Conservation (phyloP, 2,113 vertebrate genomes). For the Perca fluviatilis region DNA sequence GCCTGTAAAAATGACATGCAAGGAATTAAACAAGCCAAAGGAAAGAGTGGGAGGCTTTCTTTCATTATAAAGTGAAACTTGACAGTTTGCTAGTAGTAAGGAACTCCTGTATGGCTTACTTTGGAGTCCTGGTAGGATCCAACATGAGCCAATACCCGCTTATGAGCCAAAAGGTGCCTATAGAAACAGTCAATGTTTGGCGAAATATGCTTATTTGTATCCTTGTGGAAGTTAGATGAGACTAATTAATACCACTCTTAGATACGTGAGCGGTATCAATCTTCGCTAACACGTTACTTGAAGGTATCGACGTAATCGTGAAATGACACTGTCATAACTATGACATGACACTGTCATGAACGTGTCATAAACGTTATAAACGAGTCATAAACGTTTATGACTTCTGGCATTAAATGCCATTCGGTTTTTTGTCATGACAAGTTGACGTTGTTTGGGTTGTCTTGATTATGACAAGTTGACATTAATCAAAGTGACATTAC, state of each 20-base stretch:
- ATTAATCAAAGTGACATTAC: no score
- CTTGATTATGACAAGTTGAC: no score
- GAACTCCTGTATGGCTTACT: background rate
- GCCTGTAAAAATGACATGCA: background rate
- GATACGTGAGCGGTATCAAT: background rate
- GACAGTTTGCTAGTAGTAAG: no score
- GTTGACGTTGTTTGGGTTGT: no score
- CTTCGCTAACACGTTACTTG: no score
- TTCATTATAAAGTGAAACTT: background rate
- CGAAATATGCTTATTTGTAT: background rate
- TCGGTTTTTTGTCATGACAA: no score
- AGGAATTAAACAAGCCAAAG: background rate
- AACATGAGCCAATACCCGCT: background rate
- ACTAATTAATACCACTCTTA: background rate
- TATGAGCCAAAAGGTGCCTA: background rate
- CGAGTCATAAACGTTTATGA: no score
- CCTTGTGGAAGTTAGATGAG: background rate
- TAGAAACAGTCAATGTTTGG: background rate
- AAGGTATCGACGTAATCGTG: no score
- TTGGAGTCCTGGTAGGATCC: background rate
- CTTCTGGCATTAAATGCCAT: no score
- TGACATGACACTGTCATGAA: no score
- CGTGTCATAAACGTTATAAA: no score
- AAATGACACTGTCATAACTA: no score
- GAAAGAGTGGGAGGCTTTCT: background rate